Percentiles rank a stretch among this genome's conserved stretches.
Conservation (phyloP, 2,797 vertebrate genomes). For the Spea hammondii region DNA sequence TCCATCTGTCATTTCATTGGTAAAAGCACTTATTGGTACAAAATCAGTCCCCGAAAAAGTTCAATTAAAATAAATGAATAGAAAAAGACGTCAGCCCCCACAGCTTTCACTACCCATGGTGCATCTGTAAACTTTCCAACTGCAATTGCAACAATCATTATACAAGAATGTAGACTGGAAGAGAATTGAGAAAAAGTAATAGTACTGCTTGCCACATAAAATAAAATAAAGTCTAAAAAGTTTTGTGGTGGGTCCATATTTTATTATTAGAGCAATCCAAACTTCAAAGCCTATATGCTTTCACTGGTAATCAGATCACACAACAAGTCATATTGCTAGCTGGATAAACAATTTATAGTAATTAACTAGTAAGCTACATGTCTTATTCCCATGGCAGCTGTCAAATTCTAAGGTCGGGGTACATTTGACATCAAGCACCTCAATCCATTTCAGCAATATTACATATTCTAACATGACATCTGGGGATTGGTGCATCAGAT, state of each 20-base stretch:
- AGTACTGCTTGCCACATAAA: neutral
- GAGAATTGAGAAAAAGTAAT: slow-evolving; percentile 12
- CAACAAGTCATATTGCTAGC: neutral
- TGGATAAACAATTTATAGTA: slow-evolving; percentile 15
- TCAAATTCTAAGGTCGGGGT: neutral
- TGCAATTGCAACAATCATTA: slow-evolving; percentile 27
- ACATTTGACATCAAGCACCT: neutral
- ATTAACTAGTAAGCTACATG: slow-evolving; percentile 18
- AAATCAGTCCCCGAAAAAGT: slow-evolving; percentile 34
- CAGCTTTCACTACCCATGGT: slow-evolving; percentile 14
- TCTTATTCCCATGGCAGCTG: slow-evolving; percentile 5
- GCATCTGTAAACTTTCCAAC: slow-evolving; percentile 3
- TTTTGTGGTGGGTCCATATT: neutral
- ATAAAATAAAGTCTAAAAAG: neutral
- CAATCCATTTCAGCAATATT: too few species aligned
- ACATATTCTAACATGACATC: too few species aligned
- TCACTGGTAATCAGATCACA: slow-evolving; percentile 18
- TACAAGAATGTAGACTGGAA: slow-evolving; percentile 18
- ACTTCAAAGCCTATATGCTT: slow-evolving; percentile 14
- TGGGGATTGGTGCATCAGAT: too few species aligned
- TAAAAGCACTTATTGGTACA: slow-evolving; percentile 38
- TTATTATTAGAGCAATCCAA: slow-evolving; percentile 10
- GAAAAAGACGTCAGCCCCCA: slow-evolving; percentile 34
- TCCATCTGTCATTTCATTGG: slow-evolving; percentile 39
- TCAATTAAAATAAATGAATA: slow-evolving; percentile 45